Conservation (phyloP, 1,140 invertebrate species). For the Pseudobourletiella spinata region DNA sequence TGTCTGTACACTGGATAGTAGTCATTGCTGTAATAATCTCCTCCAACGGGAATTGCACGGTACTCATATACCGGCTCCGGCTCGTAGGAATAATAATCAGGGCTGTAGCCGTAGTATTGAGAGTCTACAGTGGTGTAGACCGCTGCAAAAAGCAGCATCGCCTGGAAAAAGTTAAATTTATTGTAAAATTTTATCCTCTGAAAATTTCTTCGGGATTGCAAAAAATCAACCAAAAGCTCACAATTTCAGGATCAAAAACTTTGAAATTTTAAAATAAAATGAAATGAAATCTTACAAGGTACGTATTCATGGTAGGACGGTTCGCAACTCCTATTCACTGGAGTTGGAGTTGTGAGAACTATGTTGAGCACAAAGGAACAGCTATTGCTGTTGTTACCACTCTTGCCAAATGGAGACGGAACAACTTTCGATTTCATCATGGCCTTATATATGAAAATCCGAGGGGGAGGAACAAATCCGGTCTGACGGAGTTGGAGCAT, state of each 20-base stretch:
- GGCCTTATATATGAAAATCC: constrained; percentile 28
- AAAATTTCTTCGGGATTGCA: background rate
- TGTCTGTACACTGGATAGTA: background rate
- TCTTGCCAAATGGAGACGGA: constrained; percentile 22
- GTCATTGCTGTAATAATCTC: background rate
- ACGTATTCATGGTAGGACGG: background rate
- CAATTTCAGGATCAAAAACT: background rate
- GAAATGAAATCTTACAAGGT: constrained; percentile 4
- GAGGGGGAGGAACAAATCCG: constrained; percentile 13
- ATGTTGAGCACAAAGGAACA: background rate
- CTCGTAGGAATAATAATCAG: constrained; percentile 6
- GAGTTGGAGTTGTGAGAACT: background rate
- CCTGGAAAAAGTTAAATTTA: constrained; percentile 12
- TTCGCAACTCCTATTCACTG: constrained; percentile 2
- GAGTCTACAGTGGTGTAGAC: constrained; percentile 21
- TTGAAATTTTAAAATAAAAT: background rate
- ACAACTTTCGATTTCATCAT: constrained; percentile 32
- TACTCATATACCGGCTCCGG: constrained; percentile 2
- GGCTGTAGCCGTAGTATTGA: constrained; percentile 24
- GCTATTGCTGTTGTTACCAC: constrained; percentile 15
- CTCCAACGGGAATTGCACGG: constrained; percentile 1
- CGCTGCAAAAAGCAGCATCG: constrained; percentile 29
- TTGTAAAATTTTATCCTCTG: background rate
- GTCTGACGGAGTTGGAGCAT: background rate
- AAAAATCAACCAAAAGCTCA: background rate